These are phyloP conservation scores for Poecilia picta DNA, from an alignment of 2,797 vertebrate species.

Conservation along the genomic window DNA sequence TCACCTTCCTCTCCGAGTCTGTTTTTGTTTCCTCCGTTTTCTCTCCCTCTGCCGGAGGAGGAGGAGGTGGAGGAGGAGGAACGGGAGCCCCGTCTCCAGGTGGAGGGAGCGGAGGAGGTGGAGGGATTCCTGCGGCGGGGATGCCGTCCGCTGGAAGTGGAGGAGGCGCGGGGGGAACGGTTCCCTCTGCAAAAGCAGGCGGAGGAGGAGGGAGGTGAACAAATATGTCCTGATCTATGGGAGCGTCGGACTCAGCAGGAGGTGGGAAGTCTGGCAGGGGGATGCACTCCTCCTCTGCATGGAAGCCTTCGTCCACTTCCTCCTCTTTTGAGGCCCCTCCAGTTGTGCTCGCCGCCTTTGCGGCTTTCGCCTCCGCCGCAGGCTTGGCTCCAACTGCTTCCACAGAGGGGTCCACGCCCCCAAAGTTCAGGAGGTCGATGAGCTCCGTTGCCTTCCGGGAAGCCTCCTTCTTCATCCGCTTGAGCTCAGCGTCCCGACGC, in stretches of 20 bases:
- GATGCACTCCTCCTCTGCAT: slow-evolving; percentile 86
- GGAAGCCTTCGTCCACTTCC: slow-evolving; percentile 90
- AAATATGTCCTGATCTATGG: slow-evolving; percentile 81
- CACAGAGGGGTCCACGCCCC: slow-evolving; percentile 77
- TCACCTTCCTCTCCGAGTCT: slow-evolving; percentile 73
- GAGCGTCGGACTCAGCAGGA: slow-evolving; percentile 70
- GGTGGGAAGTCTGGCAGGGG: slow-evolving; percentile 83
- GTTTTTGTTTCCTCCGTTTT: slow-evolving; percentile 49
- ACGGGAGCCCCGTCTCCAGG: slow-evolving; percentile 42
- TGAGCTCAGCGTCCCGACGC: slow-evolving; percentile 88
- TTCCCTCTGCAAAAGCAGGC: slow-evolving; percentile 81
- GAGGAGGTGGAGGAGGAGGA: slow-evolving; percentile 49
- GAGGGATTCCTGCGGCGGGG: slow-evolving; percentile 36
- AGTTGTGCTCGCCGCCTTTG: slow-evolving; percentile 25
- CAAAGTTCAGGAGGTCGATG: slow-evolving; percentile 88
- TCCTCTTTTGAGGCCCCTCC: slow-evolving; percentile 73
- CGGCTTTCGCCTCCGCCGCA: slow-evolving; percentile 47
- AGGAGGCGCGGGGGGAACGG: slow-evolving; percentile 59
- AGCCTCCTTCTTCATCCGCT: slow-evolving; percentile 90
- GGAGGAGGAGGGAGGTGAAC: slow-evolving; percentile 83
- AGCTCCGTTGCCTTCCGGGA: slow-evolving; percentile 90
- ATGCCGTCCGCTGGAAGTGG: slow-evolving; percentile 42
- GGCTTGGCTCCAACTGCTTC: slow-evolving; percentile 39
- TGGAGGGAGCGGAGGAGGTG: slow-evolving; percentile 52
- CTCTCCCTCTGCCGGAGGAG: slow-evolving; percentile 40